These are phyloP conservation scores for Automeris io DNA, from an alignment of 2,888 invertebrate species.

Conservation along the genomic window DNA sequence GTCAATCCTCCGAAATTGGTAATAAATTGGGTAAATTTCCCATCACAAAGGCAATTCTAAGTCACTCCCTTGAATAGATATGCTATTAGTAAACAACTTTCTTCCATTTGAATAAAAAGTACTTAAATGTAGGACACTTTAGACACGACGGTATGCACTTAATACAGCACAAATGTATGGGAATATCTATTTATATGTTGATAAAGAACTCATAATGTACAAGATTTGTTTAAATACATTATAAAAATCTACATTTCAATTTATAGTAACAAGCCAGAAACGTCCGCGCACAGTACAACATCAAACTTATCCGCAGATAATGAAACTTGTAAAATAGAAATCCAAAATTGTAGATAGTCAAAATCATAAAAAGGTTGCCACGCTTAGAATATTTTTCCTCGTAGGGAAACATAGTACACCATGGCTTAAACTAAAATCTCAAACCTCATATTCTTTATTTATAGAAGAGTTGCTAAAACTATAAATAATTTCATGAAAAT, in stretches of 20 bases:
- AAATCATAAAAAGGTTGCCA: no score
- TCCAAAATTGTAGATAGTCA: no score
- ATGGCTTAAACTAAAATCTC: no score
- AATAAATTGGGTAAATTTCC: slow-evolving; percentile 29
- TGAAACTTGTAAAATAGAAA: no score
- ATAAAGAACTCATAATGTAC: neutral
- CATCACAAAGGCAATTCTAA: slow-evolving; percentile 42
- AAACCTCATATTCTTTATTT: no score
- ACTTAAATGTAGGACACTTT: slow-evolving; percentile 62
- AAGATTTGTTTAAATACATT: neutral
- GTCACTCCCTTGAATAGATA: slow-evolving; percentile 58
- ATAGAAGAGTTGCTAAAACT: no score
- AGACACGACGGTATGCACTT: slow-evolving; percentile 27
- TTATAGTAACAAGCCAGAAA: slow-evolving; percentile 1
- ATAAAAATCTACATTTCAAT: slow-evolving; percentile 1
- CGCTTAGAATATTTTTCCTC: no score
- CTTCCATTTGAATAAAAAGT: slow-evolving; percentile 66
- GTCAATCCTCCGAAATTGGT: slow-evolving; percentile 34
- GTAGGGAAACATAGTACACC: no score
- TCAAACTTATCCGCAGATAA: no score
- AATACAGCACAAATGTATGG: neutral
- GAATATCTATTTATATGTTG: neutral
- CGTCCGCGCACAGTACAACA: slow-evolving; percentile 15
- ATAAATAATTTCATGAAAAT: no score
- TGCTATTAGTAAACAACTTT: slow-evolving; percentile 50